A percentile compares a stretch with the other conserved stretches of the same genome.
Evolutionary conservation across 2,888 invertebrate genomes (phyloP).

Genomic region (Eledona agricola): DNA sequence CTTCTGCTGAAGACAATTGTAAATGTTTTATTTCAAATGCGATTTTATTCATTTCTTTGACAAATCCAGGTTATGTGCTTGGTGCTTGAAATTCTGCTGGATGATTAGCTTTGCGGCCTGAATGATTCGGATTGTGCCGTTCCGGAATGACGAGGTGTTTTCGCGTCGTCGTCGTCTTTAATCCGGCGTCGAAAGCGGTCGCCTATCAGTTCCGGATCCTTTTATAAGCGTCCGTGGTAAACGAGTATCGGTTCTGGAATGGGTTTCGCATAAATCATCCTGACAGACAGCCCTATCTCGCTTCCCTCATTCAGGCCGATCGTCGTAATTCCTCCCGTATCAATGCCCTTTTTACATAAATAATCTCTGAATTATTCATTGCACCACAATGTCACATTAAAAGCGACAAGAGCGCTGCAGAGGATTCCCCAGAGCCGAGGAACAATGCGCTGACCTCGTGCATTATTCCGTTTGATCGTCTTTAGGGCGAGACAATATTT

Average conservation of each 20-base stretch:
- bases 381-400: slow-evolving; percentile 46
- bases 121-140: slow-evolving; percentile 3
- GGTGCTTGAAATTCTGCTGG: too few relatives aligned
- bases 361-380: slow-evolving; percentile 57
- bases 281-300: slow-evolving; percentile 60
- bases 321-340: slow-evolving; percentile 48
- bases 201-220: slow-evolving; percentile 36
- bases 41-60: too few relatives aligned
- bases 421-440: slow-evolving; percentile 14
- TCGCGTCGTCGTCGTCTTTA: slow-evolving; percentile 26
- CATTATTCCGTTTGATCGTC: slow-evolving; percentile 32
- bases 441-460: slow-evolving; percentile 35
- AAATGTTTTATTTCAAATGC: too few relatives aligned
- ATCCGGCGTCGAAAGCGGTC: slow-evolving; percentile 30
- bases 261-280: slow-evolving; percentile 61
- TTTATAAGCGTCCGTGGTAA: slow-evolving; percentile 34
- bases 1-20: too few relatives aligned
- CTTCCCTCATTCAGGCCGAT: slow-evolving; percentile 51
- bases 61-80: too few relatives aligned
- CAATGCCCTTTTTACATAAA: slow-evolving; percentile 54
- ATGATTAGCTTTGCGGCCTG: too few relatives aligned
- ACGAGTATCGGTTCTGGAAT: slow-evolving; percentile 51
- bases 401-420: slow-evolving; percentile 9
- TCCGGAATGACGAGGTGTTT: slow-evolving; percentile 20
- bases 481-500: slow-evolving; percentile 22